Base-by-base conservation (phyloP, 2,113 vertebrate genomes). In the Perca schrenkii region DNA sequence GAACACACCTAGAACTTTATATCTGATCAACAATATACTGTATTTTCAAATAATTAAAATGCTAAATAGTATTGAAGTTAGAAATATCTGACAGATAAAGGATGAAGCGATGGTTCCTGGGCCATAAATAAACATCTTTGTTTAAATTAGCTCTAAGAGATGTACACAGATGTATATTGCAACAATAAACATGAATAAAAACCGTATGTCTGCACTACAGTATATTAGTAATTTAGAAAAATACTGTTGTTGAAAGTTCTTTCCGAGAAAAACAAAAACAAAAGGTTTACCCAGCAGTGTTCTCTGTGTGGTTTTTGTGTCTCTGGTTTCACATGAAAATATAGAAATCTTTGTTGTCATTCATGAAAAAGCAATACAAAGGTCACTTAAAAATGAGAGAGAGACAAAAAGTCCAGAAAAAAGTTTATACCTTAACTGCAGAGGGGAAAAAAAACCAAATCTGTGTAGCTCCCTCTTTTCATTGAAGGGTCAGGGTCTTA, bases 371-470 rank as follows among this genome's bases (percentile, higher is more conserved):
- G 85, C 90, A 93, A 93, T 93, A 93, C 84, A 95, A 95, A 95
- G 93, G 95, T 95, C 94, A 95, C 94, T 96, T 95, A 94, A 91
- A 95, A 95, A 93, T 84, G 88, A 89, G 85, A 87, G 52, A 80
- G 85, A 91, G 87, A 84, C 86, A 80, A 87, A 87, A 77, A 60
- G 79, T 85, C 70, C 77, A 79, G 80, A 56, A 80, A 82, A 75
- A 62, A 62, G 94, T 91, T 94, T 93, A 82, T 90, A 92, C 93
- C 91, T 91, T 85, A 93, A 4, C 83, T 94, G 78, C 22, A 89
- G 94, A 70, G 71, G 31, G 40, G 40, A 6, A 63, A 73, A 67
- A 70, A 85, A 64, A 86, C 80, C 34, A 63, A 50, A 74, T 75
- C 82, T 46, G 71, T 65, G 67, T 1, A 46, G 77, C 52, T 77